phyloP scores from a whole-genome alignment of 2,797 vertebrate genomes.

The Ctenosaura bakeri region DNA sequence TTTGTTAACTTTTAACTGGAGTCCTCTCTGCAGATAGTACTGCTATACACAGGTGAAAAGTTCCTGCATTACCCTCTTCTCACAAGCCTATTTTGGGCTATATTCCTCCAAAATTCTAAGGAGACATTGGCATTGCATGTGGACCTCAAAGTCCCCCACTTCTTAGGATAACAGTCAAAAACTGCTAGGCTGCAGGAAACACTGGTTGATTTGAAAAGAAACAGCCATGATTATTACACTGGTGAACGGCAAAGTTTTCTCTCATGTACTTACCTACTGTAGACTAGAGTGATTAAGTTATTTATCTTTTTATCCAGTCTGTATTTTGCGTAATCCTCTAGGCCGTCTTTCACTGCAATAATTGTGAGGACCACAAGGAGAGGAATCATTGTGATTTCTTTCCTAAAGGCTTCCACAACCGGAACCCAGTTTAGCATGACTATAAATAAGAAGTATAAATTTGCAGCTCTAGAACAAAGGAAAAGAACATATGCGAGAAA shows the following conservation, averaged over 20 bases:
- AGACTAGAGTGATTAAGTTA: conserved; percentile 87
- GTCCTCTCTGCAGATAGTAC: too few relatives aligned
- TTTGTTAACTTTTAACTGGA: too few relatives aligned
- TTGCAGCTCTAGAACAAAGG: conserved; percentile 86
- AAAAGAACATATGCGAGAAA: conserved; percentile 50
- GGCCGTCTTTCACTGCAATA: conserved; percentile 93
- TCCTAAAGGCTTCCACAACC: conserved; percentile 95
- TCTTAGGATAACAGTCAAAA: too few relatives aligned
- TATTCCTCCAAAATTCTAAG: too few relatives aligned
- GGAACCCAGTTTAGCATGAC: conserved; percentile 96
- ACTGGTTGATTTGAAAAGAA: background rate
- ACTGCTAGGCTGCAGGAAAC: background rate
- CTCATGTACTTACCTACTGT: conserved; percentile 84
- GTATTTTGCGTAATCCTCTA: conserved; percentile 95
- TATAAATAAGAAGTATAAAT: conserved; percentile 96
- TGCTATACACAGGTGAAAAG: too few relatives aligned
- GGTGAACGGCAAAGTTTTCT: too few relatives aligned
- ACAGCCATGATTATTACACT: background rate
- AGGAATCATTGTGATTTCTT: conserved; percentile 97
- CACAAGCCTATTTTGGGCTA: too few relatives aligned
- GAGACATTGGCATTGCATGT: too few relatives aligned
- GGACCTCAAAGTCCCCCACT: too few relatives aligned
- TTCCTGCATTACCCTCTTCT: too few relatives aligned
- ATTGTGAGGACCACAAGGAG: conserved; percentile 88
- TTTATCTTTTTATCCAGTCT: conserved; percentile 93